Percentiles rank a stretch among this genome's conserved stretches.
phyloP scores from a whole-genome alignment of 2,888 invertebrate species.

The Drosophila subquinaria region DNA sequence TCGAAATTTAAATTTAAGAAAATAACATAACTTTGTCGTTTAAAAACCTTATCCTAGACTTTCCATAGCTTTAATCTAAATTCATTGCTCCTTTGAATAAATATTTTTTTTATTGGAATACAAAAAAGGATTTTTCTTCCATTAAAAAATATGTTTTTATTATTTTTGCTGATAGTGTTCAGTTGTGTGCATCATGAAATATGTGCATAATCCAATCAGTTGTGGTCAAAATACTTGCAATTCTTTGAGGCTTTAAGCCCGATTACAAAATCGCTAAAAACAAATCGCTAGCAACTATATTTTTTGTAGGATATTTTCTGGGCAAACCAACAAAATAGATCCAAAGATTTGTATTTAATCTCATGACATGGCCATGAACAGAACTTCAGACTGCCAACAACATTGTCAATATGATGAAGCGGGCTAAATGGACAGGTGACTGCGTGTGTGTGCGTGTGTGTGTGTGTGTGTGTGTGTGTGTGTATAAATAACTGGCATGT shows the following conservation, averaged over 20 bases:
- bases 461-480: conserved; percentile 21
- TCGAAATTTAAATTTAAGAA: too few species aligned
- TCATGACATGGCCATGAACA: conserved; percentile 65
- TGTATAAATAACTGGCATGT: conserved; percentile 69
- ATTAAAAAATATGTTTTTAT: background rate
- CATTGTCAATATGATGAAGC: conserved; percentile 28
- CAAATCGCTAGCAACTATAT: conserved; percentile 27
- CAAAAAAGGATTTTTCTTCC: background rate
- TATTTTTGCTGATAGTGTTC: background rate
- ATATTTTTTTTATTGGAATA: background rate
- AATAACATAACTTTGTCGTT: too few species aligned
- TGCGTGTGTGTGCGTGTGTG: conserved; percentile 16
- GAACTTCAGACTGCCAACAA: conserved; percentile 41
- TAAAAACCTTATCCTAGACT: background rate
- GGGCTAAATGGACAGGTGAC: conserved; percentile 5
- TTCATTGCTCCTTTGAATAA: background rate
- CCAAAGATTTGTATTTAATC: conserved; percentile 71
- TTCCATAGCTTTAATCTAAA: background rate
- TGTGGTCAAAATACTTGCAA: conserved; percentile 44
- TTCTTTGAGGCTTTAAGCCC: conserved; percentile 28
- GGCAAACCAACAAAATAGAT: conserved; percentile 54
- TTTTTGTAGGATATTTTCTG: conserved; percentile 9
- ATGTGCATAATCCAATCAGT: conserved; percentile 43
- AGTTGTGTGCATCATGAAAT: conserved; percentile 12
- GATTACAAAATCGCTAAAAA: conserved; percentile 36